These are phyloP conservation scores for Latrodectus hesperus DNA, from an alignment of 2,888 invertebrate species.

Conservation along the genomic window DNA sequence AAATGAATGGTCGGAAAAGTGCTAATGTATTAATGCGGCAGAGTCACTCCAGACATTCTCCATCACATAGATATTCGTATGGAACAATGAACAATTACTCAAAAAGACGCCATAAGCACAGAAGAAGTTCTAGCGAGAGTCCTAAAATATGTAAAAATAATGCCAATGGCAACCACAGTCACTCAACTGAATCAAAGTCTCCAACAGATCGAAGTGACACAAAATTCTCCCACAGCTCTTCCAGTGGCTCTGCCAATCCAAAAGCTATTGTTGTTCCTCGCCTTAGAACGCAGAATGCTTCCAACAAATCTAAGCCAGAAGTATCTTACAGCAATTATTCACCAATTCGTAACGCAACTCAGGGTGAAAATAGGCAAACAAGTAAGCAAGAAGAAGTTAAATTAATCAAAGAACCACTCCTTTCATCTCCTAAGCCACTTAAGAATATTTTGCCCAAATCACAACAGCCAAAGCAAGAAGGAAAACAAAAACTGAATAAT, in stretches of 20 bases:
- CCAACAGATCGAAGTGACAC: constrained; percentile 36
- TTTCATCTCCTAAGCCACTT: no score
- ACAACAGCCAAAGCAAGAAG: not conserved
- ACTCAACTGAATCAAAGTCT: constrained; percentile 33
- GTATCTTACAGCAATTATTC: not conserved
- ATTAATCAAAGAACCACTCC: no score
- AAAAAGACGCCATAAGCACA: constrained; percentile 41
- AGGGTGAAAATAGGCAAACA: not conserved
- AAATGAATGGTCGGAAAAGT: constrained; percentile 10
- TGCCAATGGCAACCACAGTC: constrained; percentile 22
- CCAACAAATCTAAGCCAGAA: not conserved
- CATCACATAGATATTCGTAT: constrained; percentile 43
- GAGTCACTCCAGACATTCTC: constrained; percentile 18
- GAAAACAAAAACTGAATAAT: not conserved
- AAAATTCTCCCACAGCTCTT: constrained; percentile 37
- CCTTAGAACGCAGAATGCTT: not conserved
- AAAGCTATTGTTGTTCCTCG: constrained; percentile 28
- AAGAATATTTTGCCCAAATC: not conserved
- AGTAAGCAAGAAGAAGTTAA: no score
- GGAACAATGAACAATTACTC: constrained; percentile 29
- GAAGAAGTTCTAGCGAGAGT: constrained; percentile 61
- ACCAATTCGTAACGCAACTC: not conserved
- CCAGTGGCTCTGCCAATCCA: constrained; percentile 28
- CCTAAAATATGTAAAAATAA: constrained; percentile 32
- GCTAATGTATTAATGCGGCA: constrained; percentile 10